Evolutionary conservation across 2,113 vertebrate species (phyloP).

Genomic region (Notechis scutatus): DNA sequence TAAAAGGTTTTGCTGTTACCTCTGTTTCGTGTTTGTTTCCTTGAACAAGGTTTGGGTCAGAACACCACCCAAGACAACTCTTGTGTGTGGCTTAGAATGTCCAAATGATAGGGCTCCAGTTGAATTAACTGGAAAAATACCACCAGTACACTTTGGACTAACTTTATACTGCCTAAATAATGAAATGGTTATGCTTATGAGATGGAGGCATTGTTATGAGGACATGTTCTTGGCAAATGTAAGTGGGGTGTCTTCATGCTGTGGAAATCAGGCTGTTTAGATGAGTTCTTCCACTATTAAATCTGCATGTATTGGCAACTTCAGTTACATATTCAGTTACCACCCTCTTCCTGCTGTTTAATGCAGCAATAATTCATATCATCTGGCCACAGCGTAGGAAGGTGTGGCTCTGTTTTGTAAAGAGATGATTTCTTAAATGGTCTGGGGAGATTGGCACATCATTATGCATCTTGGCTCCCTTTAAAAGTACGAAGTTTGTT

Average conservation of each 20-base stretch:
- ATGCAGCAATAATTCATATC: not conserved
- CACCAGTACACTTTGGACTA: not conserved
- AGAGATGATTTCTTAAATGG: not conserved
- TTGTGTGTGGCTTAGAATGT: not conserved
- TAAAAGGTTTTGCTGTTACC: too few species aligned
- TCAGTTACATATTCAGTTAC: not conserved
- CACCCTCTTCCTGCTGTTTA: not conserved
- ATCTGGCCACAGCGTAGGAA: not conserved
- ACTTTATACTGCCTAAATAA: not conserved
- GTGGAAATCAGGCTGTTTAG: not conserved
- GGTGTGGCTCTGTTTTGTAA: not conserved
- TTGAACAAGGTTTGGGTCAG: too few species aligned
- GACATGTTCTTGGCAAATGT: not conserved
- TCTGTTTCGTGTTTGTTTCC: too few species aligned
- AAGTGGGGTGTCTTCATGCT: not conserved
- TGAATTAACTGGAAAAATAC: not conserved
- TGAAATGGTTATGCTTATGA: not conserved
- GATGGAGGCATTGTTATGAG: not conserved
- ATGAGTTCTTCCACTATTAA: not conserved
- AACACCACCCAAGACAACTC: not conserved
- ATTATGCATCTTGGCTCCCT: not conserved
- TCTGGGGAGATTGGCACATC: not conserved
- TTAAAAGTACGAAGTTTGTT: not conserved
- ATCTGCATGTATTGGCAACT: not conserved
- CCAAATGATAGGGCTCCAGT: not conserved